Conservation (phyloP, 2,113 vertebrate species). For the Pteronura brasiliensis region DNA sequence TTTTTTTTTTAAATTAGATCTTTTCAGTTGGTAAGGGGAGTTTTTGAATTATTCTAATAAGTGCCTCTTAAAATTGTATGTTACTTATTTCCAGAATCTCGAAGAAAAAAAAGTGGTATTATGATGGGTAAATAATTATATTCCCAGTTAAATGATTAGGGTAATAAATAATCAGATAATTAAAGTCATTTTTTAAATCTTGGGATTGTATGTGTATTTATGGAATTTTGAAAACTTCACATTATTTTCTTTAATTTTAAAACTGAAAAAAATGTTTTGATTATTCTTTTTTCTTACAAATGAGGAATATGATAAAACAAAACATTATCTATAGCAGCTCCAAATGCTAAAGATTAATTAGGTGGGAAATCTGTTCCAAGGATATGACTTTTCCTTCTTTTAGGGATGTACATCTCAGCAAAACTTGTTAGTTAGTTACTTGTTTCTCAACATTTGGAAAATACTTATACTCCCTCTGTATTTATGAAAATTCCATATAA, state of each 20-base stretch:
- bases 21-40: slow-evolving; percentile 72
- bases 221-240: slow-evolving; percentile 44
- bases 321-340: slow-evolving; percentile 43
- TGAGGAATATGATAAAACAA: slow-evolving; percentile 5
- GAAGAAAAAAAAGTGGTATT: slow-evolving; percentile 51
- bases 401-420: not conserved
- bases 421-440: not conserved
- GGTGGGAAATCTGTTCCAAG: not conserved
- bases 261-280: slow-evolving; percentile 36
- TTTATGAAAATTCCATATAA: not conserved
- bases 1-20: slow-evolving; percentile 45
- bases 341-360: not conserved
- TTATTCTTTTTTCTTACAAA: slow-evolving; percentile 49
- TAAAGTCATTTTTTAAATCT: slow-evolving; percentile 42
- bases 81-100: slow-evolving; percentile 89
- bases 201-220: slow-evolving; percentile 35
- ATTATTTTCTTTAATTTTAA: slow-evolving; percentile 10
- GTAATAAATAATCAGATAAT: slow-evolving; percentile 32
- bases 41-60: slow-evolving; percentile 80
- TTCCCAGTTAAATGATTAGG: slow-evolving; percentile 46
- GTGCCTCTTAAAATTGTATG: slow-evolving; percentile 90
- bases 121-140: slow-evolving; percentile 34
- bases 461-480: not conserved
- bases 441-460: slow-evolving; percentile 18
- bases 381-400: slow-evolving; percentile 14